A percentile compares a stretch with the other conserved stretches of the same genome.
Evolutionary conservation across 2,797 vertebrate genomes (phyloP).

Genomic region (Lindbergichthys nudifrons): DNA sequence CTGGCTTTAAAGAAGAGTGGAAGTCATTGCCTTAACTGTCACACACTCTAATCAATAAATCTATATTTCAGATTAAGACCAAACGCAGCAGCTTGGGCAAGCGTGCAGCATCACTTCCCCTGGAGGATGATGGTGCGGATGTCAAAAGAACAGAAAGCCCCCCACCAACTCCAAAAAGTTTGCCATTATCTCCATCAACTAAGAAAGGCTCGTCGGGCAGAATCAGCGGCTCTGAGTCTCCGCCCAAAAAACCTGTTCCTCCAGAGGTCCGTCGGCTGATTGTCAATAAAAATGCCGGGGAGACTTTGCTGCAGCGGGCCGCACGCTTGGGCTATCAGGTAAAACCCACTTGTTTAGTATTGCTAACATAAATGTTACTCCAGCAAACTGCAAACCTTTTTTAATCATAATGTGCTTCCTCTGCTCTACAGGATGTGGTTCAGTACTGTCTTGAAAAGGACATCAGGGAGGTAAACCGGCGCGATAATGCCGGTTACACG

Average conservation of each 20-base stretch:
- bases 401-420: neutral
- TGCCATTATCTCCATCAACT: constrained; percentile 66
- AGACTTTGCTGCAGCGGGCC: constrained; percentile 95
- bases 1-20: constrained; percentile 34
- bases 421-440: constrained; percentile 90
- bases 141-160: constrained; percentile 82
- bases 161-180: constrained; percentile 77
- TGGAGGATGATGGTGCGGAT: constrained; percentile 72
- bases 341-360: constrained; percentile 8
- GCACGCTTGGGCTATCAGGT: constrained; percentile 97
- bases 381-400: neutral
- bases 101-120: constrained; percentile 67
- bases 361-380: neutral
- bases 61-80: constrained; percentile 84
- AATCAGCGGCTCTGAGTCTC: constrained; percentile 80
- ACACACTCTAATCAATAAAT: constrained; percentile 41
- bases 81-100: constrained; percentile 85
- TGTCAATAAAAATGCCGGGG: constrained; percentile 98
- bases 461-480: constrained; percentile 93
- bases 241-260: constrained; percentile 85
- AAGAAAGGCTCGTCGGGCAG: constrained; percentile 82
- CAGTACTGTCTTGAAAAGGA: constrained; percentile 98
- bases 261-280: constrained; percentile 96
- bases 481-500: constrained; percentile 97
- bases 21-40: constrained; percentile 36